Evolutionary conservation across 2,888 invertebrate genomes (phyloP), one percentile per base, ranked within the genome.

Genomic region (Acrobasis repandana): DNA sequence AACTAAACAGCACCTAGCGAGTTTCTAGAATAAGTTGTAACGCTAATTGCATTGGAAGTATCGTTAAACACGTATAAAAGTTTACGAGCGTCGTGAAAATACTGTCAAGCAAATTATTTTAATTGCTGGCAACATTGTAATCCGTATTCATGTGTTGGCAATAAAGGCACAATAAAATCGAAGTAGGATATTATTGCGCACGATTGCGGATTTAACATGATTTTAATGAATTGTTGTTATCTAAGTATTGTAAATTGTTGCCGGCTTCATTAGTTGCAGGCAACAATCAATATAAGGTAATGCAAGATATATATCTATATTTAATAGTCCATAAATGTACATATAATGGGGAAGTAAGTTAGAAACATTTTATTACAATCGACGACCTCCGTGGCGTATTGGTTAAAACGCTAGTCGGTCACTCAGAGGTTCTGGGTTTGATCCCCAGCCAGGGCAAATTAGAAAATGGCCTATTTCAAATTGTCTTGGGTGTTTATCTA

Each of bases 81-180:
- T 61, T 66, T 69, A 64, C 57, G 63, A 70, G 67, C 68, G 69
- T 67, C 68, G 66, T 65, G 65, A 67, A 67, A 68, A 69, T 73
- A 70, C 65, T 69, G 62, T 68, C 70, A 68, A 72, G 71, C 65
- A 74, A 77, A 79, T 79, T 72, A 73, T 72, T 72, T 72, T 76
- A 75, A 77, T 76, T 71, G 67, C 67, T 65, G 64, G 63, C 72
- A 76, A 77, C 78, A 73, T 73, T 79, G 75, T 77, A 70, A 65
- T 67, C 67, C 63, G 74, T 74, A 73, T 72, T 67, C 56, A 64
- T 61, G 63, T 62, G 66, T 56, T 49, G 60, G 63, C 64, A 70
- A 72, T 82, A 79, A 82, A 79, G 73, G 62, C 51, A 68, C 66
- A 72, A 79, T 81, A 79, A 80, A 80, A 76, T 76, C 71, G 36